Evolutionary conservation across 2,797 vertebrate species (phyloP).

Genomic region (Sparidentex hasta): DNA sequence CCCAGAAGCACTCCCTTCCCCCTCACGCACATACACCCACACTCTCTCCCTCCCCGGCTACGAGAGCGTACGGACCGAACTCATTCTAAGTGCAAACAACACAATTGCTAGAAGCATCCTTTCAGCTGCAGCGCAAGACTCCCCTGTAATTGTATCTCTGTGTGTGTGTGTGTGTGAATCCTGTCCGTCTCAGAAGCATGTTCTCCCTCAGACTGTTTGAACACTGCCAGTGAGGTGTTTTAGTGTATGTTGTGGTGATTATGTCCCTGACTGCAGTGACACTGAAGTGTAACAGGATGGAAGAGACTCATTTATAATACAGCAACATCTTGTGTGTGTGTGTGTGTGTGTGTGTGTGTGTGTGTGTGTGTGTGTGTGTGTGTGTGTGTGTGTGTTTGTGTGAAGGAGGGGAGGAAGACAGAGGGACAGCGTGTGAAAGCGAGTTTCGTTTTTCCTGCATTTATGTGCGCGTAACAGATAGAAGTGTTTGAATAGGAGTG

Average conservation of each 20-base stretch:
- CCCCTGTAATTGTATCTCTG: conserved; percentile 56
- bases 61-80: conserved; percentile 55
- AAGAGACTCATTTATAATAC: conserved; percentile 73
- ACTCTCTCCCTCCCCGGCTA: conserved; percentile 35
- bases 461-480: conserved; percentile 40
- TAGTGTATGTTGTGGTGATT: conserved; percentile 66
- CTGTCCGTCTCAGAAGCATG: conserved; percentile 55
- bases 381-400: neutral
- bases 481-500: conserved; percentile 26
- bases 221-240: conserved; percentile 61
- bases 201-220: conserved; percentile 61
- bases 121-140: conserved; percentile 50
- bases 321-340: conserved; percentile 34
- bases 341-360: neutral
- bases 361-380: neutral
- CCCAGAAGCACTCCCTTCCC: conserved; percentile 73
- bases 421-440: conserved; percentile 16
- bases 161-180: conserved; percentile 40
- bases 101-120: conserved; percentile 63
- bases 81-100: conserved; percentile 68
- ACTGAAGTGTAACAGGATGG: conserved; percentile 66
- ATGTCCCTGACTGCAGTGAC: conserved; percentile 59
- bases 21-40: conserved; percentile 48
- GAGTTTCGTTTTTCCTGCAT: conserved; percentile 45
- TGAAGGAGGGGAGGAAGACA: neutral